Percentiles rank a stretch among this genome's conserved stretches.
phyloP scores from a whole-genome alignment of 2,888 invertebrate genomes.

The Caenorhabditis sp. region DNA sequence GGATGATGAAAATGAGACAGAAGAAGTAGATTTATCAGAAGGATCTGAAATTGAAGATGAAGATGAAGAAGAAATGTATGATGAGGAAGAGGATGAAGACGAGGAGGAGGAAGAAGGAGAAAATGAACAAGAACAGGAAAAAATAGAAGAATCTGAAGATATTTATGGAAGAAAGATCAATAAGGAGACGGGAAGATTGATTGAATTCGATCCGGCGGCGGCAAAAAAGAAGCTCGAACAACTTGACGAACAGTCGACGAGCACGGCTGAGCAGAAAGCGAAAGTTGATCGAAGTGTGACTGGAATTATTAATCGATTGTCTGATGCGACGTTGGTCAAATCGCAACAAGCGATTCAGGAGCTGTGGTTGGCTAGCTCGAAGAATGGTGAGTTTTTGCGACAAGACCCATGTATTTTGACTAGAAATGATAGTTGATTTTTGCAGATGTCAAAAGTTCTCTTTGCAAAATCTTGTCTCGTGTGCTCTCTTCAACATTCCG shows the following conservation, averaged over 20 bases:
- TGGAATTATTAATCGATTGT: constrained; percentile 50
- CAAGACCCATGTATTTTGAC: too few relatives aligned
- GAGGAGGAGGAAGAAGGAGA: constrained; percentile 28
- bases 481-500: constrained; percentile 46
- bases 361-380: constrained; percentile 45
- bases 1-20: constrained; percentile 33
- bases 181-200: constrained; percentile 44
- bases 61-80: constrained; percentile 35
- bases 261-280: constrained; percentile 20
- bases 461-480: constrained; percentile 39
- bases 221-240: constrained; percentile 50
- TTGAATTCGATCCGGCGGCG: constrained; percentile 51
- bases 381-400: constrained; percentile 45
- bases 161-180: constrained; percentile 57
- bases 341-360: constrained; percentile 46
- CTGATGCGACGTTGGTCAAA: constrained; percentile 53
- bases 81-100: constrained; percentile 27
- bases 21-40: constrained; percentile 15
- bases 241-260: constrained; percentile 30
- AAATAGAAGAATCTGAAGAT: constrained; percentile 34
- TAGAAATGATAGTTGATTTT: too few relatives aligned
- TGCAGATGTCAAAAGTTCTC: constrained; percentile 49
- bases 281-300: constrained; percentile 41
- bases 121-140: constrained; percentile 16
- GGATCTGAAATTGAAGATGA: constrained; percentile 23